Evolutionary conservation across 2,113 vertebrate species (phyloP).

Genomic region (Aplodontia rufa): DNA sequence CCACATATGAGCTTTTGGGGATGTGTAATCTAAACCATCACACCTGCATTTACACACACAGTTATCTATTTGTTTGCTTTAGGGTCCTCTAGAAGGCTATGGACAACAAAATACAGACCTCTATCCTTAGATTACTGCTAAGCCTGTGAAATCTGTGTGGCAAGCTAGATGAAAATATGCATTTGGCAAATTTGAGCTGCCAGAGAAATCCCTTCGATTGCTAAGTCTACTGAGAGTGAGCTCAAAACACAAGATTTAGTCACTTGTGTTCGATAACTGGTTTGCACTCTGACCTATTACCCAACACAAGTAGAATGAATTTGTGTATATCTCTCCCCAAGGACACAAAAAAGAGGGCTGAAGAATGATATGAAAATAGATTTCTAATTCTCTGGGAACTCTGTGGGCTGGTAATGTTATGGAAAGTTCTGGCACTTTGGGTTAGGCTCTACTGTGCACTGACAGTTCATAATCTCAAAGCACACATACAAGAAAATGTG

Average conservation of each 20-base stretch:
- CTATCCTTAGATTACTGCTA: background rate
- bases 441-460: background rate
- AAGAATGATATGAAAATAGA: background rate
- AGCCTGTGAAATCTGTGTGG: background rate
- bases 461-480: background rate
- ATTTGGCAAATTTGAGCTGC: background rate
- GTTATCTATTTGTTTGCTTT: background rate
- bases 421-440: background rate
- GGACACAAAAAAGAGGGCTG: background rate
- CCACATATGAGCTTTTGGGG: too few relatives aligned
- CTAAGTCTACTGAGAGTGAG: background rate
- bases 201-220: background rate
- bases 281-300: slow-evolving; percentile 1
- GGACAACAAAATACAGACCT: background rate
- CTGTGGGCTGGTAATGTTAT: background rate
- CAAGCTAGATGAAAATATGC: background rate
- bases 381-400: background rate
- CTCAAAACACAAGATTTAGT: background rate
- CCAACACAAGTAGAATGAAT: background rate
- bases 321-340: background rate
- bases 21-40: too few relatives aligned
- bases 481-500: background rate
- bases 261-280: background rate
- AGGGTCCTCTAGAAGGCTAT: background rate
- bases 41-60: background rate